Conservation (phyloP, 1,140 invertebrate species). For the Sitobion miscanthi region DNA sequence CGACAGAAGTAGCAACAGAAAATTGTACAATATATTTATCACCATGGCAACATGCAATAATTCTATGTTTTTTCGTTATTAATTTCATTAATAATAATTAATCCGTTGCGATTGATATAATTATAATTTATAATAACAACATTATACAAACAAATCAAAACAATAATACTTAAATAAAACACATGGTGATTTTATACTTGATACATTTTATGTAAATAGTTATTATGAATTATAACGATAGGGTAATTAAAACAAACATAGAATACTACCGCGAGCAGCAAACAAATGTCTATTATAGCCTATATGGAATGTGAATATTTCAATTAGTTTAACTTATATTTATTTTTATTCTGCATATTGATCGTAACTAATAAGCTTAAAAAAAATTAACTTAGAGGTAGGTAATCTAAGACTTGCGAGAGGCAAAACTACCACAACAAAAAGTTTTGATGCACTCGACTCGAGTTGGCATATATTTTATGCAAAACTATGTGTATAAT, state of each 20-base stretch:
- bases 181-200: neutral
- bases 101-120: neutral
- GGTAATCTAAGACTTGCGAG: neutral
- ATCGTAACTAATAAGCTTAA: neutral
- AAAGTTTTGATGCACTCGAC: neutral
- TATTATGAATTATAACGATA: neutral
- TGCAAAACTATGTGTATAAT: neutral
- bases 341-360: neutral
- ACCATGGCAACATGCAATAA: neutral
- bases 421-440: neutral
- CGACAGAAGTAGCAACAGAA: neutral
- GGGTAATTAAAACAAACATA: constrained; percentile 3
- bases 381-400: neutral
- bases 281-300: neutral
- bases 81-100: constrained; percentile 4
- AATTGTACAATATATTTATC: neutral
- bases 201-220: neutral
- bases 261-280: neutral
- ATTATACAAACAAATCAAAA: neutral
- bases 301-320: neutral
- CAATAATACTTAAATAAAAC: neutral
- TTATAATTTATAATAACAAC: constrained; percentile 5
- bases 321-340: neutral
- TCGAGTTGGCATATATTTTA: neutral
- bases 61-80: constrained; percentile 14